Base-by-base conservation (phyloP, 2,888 invertebrate genomes). In the Ommatoiulus sabulosus region DNA sequence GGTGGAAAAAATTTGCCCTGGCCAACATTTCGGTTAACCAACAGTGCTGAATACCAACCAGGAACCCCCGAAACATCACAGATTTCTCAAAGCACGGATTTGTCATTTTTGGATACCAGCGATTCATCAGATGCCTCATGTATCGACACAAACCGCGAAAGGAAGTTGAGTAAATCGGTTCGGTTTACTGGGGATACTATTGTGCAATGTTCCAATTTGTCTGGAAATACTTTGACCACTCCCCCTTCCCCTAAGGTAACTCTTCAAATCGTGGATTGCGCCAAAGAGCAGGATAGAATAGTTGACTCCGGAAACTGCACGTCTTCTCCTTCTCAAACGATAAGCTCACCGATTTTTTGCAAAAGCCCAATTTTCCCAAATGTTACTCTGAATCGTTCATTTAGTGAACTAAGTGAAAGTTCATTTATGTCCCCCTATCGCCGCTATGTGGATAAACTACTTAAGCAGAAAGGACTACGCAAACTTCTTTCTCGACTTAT, bases 391-490 rank as follows among this genome's bases (percentile, higher is more conserved):
- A 84, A 46, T 86, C 88, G 52, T 44, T 88, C 89, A 1, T 35
- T 57, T 35, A 89, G 88, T 24, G 89, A 89, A 44, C n/a, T 43
- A 24, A 88, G 88, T 46, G 89, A 89, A 17, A 44, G 86, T 10
- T 72, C 88, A 17, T 46, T 46, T 17, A 52, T 88, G n/a, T 89
- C 90, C 12, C 90, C 90, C 0, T 93, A 93, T 90, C 91, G 97
- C 90, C 95, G 95, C 91, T 98, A 97, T 92, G 97, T 98, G 90
- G 96, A 97, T 92, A 96, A 97, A 92, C 95, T 97, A 89, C 93
- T 98, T 89, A 97, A 97, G 93, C 97, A 97, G 8, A 95, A 96
- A 90, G 97, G 97, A 17, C 94, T 98, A 90, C 95, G 95, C 35
- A 96, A 97, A 92, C 96, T 97, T 91, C 93, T 97, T 92, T 94